Evolutionary conservation across 2,797 vertebrate species (phyloP), one percentile per base, ranked within the genome.

Genomic region (Artibeus jamaicensis): DNA sequence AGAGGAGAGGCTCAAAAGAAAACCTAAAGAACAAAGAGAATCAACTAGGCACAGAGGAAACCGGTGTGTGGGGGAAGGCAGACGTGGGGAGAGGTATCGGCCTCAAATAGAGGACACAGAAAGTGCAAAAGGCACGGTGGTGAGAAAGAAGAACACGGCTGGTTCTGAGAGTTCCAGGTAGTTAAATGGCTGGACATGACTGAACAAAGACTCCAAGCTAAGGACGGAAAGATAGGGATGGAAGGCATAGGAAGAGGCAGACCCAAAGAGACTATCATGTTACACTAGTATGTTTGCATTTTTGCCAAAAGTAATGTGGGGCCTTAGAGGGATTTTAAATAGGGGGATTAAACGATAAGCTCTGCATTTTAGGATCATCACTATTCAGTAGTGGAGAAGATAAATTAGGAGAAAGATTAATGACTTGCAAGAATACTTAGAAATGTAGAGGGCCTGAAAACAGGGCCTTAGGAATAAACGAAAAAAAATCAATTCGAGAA

Each of bases 301-400:
- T 79, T 65, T 55, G 70, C 74, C 83, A 74, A 73, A 95, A 62
- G 48, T 42, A 91, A 83, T 19, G 15, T 42, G 57, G 44, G 46
- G 4, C 22, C 39, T 78, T 78, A 19, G 8, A 59, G 29, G 24
- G 9, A 81, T 68, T 76, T 86, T 57, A 81, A 86, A 87, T 6
- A 95, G 74, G 50, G 34, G 59, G 76, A 95, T 62, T 85, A 96
- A 94, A 85, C 59, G n/a, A 44, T 37, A 2, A 37, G 26, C 39
- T 96, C 71, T 85, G 42, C 50, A 57, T 62, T 46, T 81, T 59
- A 89, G 57, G 86, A 84, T 71, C 48, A 85, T 77, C 46, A 62
- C 14, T 85, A 59, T 32, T 86, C 70, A 78, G 89, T 42, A 82
- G 11, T 42, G 3, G 37, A 7, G 44, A 91, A 94, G 62, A 50